phyloP scores from a whole-genome alignment of 2,888 invertebrate genomes.

The Neoitamus cyanurus region DNA sequence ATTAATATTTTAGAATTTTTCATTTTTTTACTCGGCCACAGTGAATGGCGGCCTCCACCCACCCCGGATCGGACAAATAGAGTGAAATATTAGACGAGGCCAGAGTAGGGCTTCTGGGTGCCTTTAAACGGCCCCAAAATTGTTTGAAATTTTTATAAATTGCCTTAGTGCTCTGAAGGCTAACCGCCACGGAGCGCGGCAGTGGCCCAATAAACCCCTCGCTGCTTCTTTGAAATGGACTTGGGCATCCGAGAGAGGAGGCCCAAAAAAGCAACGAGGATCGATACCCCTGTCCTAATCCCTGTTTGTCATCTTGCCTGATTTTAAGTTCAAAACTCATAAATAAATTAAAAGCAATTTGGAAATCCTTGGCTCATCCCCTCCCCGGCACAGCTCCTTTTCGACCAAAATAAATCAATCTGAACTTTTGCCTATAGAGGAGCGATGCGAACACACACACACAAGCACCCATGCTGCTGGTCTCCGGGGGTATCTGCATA shows the following conservation, averaged over 20 bases:
- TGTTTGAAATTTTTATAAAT: conserved; percentile 5
- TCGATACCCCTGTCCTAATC: conserved; percentile 35
- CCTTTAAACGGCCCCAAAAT: neutral
- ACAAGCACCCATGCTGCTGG: neutral
- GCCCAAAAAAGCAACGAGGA: neutral
- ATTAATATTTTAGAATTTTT: conserved; percentile 40
- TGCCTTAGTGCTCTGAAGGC: neutral
- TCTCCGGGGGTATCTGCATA: conserved; percentile 49
- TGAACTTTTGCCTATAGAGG: conserved; percentile 46
- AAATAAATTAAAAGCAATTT: conserved; percentile 49
- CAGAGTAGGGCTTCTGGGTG: neutral
- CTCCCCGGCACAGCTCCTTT: conserved; percentile 35
- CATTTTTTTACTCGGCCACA: neutral
- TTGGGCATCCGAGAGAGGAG: neutral
- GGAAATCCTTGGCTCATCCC: conserved; percentile 26
- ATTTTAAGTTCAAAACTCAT: conserved; percentile 48
- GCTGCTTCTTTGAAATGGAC: neutral
- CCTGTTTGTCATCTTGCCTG: conserved; percentile 42
- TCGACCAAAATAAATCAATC: conserved; percentile 52
- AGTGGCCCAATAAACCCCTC: neutral
- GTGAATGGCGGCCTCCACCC: neutral
- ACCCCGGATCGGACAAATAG: conserved; percentile 10
- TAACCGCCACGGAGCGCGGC: neutral
- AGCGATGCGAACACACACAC: neutral
- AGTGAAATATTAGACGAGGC: conserved; percentile 22